Evolutionary conservation across 92 coral and sea anemone genomes (phyloP).

Genomic region (Muricea muricata): DNA sequence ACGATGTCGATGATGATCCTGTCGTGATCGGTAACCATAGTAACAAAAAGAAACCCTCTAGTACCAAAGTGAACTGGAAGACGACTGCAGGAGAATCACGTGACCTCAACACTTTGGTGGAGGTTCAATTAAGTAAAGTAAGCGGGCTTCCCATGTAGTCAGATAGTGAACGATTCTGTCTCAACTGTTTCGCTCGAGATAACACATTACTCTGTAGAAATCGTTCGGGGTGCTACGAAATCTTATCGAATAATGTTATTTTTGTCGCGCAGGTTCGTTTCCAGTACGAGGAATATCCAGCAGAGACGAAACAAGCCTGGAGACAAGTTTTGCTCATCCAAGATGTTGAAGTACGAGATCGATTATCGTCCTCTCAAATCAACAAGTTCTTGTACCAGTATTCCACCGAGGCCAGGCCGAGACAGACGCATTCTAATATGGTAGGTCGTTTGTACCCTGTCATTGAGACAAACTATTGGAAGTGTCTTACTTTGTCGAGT

Average conservation of each 20-base stretch:
- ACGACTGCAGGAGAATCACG: slow-evolving; percentile 80
- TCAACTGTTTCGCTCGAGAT: too few species aligned
- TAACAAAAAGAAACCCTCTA: slow-evolving; percentile 30
- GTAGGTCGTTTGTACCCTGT: slow-evolving; percentile 70
- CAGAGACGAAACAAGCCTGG: slow-evolving; percentile 88
- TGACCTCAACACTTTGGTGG: slow-evolving; percentile 82
- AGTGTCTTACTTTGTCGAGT: too few species aligned
- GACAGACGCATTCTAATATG: slow-evolving; percentile 98
- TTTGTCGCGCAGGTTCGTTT: slow-evolving; percentile 78
- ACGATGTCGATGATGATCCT: slow-evolving; percentile 41
- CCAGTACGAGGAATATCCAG: slow-evolving; percentile 93
- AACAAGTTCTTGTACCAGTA: slow-evolving; percentile 95
- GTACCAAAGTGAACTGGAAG: slow-evolving; percentile 41
- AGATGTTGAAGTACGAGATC: slow-evolving; percentile 95
- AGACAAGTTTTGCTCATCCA: slow-evolving; percentile 87
- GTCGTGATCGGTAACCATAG: slow-evolving; percentile 32
- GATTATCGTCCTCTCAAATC: slow-evolving; percentile 93
- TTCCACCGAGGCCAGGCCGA: slow-evolving; percentile 88
- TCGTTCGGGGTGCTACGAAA: too few species aligned
- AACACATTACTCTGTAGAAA: too few species aligned
- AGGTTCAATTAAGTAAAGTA: slow-evolving; percentile 89
- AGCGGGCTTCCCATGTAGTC: too few species aligned
- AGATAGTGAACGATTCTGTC: too few species aligned
- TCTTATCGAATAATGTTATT: neutral
- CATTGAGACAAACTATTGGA: too few species aligned